Evolutionary conservation across 2,797 vertebrate species (phyloP), one percentile per base, ranked within the genome.

Genomic region (Chiroxiphia lanceolata): DNA sequence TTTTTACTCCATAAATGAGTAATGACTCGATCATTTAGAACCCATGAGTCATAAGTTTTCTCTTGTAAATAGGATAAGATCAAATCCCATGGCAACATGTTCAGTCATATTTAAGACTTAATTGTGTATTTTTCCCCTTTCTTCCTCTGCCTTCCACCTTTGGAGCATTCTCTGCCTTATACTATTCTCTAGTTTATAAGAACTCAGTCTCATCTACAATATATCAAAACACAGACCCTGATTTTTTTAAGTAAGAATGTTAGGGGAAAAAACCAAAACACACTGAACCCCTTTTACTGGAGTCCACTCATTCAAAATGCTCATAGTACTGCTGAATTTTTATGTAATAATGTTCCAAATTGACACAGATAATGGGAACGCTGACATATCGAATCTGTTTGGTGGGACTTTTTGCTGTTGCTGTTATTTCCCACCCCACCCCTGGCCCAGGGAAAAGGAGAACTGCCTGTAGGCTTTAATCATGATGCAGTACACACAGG

Each of bases 11-110:
- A 48, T 67, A 94, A 95, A 93, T 96, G 96, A 93, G 81, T 94
- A 97, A 97, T 95, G 92, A 86, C 94, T 97, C 1, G 53, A 96
- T 96, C 87, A 97, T 96, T 94, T 96, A 96, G 95, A 93, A 95
- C 80, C 69, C 91, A 93, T 97, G 97, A 97, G 95, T 97, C 97
- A 97, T 96, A 96, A 95, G 91, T 93, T 90, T 95, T 93, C 87
- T 94, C 92, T 95, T 95, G 96, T 81, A 94, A 97, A 96, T 94
- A 97, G 92, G 96, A 97, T 94, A 94, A 94, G 95, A 94, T 94
- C 94, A 95, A 96, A 97, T 93, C 92, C 89, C 27, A 78, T 57
- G 78, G 94, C 94, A 95, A 93, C 76, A 93, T 53, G 69, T 95
- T 92, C 92, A 94, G 92, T 96, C 92, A 95, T 59, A 95, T 87